Percentiles rank a stretch among this genome's conserved stretches.
Conservation (phyloP, 2,797 vertebrate genomes). For the Brachymystax lenok region DNA sequence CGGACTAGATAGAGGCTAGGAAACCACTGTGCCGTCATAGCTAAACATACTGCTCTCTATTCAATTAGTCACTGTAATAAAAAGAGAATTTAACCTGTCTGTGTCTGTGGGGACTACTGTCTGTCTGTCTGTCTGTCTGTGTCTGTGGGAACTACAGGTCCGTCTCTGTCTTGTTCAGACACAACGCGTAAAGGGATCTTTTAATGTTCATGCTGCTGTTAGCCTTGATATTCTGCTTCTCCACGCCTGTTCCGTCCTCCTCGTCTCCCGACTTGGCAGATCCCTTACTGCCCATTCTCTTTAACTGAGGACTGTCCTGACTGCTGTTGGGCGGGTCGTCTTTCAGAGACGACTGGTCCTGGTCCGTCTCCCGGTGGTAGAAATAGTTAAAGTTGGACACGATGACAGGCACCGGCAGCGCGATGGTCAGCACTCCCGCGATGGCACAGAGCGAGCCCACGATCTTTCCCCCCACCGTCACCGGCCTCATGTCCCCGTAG, state of each 20-base stretch:
- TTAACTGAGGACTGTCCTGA: slow-evolving; percentile 70
- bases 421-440: slow-evolving; percentile 93
- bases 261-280: slow-evolving; percentile 80
- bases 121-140: too few species aligned
- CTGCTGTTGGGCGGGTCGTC: slow-evolving; percentile 77
- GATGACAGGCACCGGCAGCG: slow-evolving; percentile 93
- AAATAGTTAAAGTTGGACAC: slow-evolving; percentile 99
- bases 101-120: neutral
- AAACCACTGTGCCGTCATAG: neutral
- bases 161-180: slow-evolving; percentile 90
- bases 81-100: too few species aligned
- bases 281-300: slow-evolving; percentile 76
- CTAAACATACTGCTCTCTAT: neutral
- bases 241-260: slow-evolving; percentile 71
- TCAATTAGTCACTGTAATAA: neutral
- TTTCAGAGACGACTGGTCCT: slow-evolving; percentile 85
- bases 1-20: neutral
- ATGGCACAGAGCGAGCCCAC: slow-evolving; percentile 96
- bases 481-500: slow-evolving; percentile 94
- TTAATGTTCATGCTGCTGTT: slow-evolving; percentile 89
- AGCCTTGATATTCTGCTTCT: slow-evolving; percentile 86
- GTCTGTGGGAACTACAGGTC: slow-evolving; percentile 78
- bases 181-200: slow-evolving; percentile 92
- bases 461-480: slow-evolving; percentile 94
- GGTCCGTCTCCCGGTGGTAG: slow-evolving; percentile 95